Percentiles rank a stretch among this genome's conserved stretches.
Evolutionary conservation across 2,797 vertebrate genomes (phyloP).

Genomic region (Cossypha niveicapilla): DNA sequence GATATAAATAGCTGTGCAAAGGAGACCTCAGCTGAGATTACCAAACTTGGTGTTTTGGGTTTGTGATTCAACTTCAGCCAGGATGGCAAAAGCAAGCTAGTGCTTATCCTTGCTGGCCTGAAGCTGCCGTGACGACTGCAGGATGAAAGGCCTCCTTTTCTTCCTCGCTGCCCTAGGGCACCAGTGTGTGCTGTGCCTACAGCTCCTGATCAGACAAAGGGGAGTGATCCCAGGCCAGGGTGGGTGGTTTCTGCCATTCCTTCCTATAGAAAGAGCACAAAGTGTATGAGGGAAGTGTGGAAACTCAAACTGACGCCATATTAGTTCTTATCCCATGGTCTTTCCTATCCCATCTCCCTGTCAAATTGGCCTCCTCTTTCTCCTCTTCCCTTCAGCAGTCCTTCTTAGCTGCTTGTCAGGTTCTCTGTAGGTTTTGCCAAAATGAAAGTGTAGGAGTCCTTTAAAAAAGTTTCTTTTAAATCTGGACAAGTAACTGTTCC

Average conservation of each 20-base stretch:
- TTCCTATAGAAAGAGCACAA: not conserved
- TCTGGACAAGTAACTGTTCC: not conserved
- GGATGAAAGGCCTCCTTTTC: accelerated
- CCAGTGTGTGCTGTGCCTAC: accelerated
- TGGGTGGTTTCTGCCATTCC: not conserved
- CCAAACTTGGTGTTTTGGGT: not conserved
- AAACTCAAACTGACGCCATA: not conserved
- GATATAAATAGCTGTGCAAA: constrained; percentile 9
- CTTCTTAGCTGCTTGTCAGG: not conserved
- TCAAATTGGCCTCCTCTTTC: not conserved
- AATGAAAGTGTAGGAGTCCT: not conserved
- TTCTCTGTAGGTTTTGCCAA: not conserved
- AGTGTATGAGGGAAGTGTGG: not conserved
- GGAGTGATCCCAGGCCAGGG: accelerated
- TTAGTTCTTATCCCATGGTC: not conserved
- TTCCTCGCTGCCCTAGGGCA: accelerated
- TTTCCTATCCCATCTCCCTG: not conserved
- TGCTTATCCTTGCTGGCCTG: not conserved
- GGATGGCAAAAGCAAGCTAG: not conserved
- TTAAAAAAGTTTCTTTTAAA: not conserved
- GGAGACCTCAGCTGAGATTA: not conserved
- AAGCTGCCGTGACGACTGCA: accelerated
- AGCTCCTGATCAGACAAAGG: not conserved
- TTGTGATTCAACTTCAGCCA: not conserved
- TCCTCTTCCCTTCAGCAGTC: not conserved